Evolutionary conservation across 2,113 vertebrate genomes (phyloP), one percentile per base, ranked within the genome.

Genomic region (Periophthalmus modestus): DNA sequence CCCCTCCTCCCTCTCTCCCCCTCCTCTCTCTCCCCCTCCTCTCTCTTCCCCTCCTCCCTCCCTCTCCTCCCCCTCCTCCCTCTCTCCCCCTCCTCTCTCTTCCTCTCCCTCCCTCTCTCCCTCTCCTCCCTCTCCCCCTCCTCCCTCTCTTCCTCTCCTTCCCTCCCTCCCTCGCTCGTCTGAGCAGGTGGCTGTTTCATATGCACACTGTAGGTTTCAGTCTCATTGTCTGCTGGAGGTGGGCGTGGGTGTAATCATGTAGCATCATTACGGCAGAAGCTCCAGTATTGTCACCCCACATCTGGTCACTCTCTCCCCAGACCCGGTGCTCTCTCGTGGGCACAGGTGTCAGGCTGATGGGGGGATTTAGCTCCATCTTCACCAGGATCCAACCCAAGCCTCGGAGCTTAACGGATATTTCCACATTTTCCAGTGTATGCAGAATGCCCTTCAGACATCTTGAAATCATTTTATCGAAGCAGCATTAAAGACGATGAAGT

Each of bases 131-230:
- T n/a, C n/a, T 3, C 28, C 28, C 28, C 1, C 3, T 3, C 3
- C 28, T 28, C 28, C 28, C 28, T 28, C 28, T 28, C 28, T n/a
- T n/a, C 54, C n/a, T n/a, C 15, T n/a, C 11, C n/a, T 19, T 10
- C n/a, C n/a, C n/a, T n/a, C n/a, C n/a, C n/a, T n/a, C n/a, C 65
- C 23, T 57, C 54, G 11, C n/a, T 16, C 10, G n/a, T 58, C 89
- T 83, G 82, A 88, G 89, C 92, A 91, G 91, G 90, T 92, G 90
- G 88, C 83, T 89, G 78, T 77, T 92, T 92, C 83, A 85, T 87
- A 89, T 89, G 84, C 86, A 85, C 84, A 74, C 62, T 15, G 50
- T 19, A 52, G 0, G 6, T 34, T 15, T 6, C 82, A 46, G 71
- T 78, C 83, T 89, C 81, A 83, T 90, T 91, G 87, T 89, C 86